Conservation (phyloP, 1,140 invertebrate species). For the Notospermus geniculatus region DNA sequence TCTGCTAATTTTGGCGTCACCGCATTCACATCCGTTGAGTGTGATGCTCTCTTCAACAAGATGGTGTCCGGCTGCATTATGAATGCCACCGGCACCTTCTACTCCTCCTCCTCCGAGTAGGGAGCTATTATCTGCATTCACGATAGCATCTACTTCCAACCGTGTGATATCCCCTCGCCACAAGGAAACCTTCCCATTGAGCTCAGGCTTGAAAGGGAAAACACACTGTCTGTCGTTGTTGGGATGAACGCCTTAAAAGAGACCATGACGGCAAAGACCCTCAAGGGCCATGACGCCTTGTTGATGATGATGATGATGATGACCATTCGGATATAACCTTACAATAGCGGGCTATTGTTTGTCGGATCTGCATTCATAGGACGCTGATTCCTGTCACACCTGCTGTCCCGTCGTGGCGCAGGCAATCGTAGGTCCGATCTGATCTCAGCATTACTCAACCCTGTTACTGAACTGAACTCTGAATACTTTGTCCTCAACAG, state of each 20-base stretch:
- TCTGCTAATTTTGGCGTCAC: not conserved
- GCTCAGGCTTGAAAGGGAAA: conserved; percentile 24
- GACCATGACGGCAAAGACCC: no score
- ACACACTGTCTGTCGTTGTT: conserved; percentile 7
- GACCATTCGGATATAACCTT: no score
- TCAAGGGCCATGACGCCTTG: no score
- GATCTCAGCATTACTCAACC: no score
- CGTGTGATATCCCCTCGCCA: conserved; percentile 37
- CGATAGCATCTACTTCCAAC: conserved; percentile 35
- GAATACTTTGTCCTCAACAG: no score
- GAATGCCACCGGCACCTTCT: conserved; percentile 31
- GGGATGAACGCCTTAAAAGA: not conserved
- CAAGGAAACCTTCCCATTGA: conserved; percentile 47
- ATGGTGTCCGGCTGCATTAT: conserved; percentile 20
- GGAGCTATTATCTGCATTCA: conserved; percentile 38
- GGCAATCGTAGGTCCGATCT: no score
- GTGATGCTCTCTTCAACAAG: not conserved
- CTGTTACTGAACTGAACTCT: no score
- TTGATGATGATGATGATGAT: no score
- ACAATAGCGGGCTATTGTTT: no score
- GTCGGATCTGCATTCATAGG: no score
- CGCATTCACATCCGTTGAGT: not conserved
- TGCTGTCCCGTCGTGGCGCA: no score
- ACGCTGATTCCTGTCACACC: no score
- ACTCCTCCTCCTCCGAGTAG: conserved; percentile 36